Evolutionary conservation across 2,113 vertebrate species (phyloP).

Genomic region (Mesitornis unicolor): DNA sequence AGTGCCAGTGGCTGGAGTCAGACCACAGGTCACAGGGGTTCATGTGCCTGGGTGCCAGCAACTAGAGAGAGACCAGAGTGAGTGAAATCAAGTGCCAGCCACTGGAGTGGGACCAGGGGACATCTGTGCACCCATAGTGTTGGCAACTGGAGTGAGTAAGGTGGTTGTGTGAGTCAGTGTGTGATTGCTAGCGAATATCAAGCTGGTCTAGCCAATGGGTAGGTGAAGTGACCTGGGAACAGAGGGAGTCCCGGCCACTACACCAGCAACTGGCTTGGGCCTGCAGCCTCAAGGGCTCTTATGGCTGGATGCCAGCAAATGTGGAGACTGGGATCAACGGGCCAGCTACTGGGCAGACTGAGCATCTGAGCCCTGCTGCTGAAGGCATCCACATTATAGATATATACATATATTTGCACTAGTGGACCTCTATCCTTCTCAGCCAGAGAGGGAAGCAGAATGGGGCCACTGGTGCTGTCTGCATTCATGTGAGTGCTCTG

Average conservation of each 20-base stretch:
- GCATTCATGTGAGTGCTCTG: too few species aligned
- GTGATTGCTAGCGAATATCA: background rate
- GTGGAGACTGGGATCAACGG: too few species aligned
- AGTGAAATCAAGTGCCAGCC: background rate
- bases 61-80: background rate
- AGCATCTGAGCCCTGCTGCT: too few species aligned
- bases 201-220: background rate
- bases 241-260: background rate
- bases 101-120: background rate
- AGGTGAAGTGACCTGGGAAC: background rate
- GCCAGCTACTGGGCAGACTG: too few species aligned
- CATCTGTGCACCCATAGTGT: background rate
- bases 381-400: too few species aligned
- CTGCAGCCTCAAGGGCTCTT: background rate
- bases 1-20: background rate
- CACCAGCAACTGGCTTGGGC: background rate
- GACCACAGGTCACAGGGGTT: background rate
- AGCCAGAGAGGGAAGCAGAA: too few species aligned
- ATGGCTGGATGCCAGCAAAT: background rate
- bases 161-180: background rate
- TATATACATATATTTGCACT: too few species aligned
- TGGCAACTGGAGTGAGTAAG: background rate
- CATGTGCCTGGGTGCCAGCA: background rate
- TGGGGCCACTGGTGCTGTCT: too few species aligned
- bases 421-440: too few species aligned